Evolutionary conservation across 2,797 vertebrate genomes (phyloP).

Genomic region (Yasuhikotakia modesta): DNA sequence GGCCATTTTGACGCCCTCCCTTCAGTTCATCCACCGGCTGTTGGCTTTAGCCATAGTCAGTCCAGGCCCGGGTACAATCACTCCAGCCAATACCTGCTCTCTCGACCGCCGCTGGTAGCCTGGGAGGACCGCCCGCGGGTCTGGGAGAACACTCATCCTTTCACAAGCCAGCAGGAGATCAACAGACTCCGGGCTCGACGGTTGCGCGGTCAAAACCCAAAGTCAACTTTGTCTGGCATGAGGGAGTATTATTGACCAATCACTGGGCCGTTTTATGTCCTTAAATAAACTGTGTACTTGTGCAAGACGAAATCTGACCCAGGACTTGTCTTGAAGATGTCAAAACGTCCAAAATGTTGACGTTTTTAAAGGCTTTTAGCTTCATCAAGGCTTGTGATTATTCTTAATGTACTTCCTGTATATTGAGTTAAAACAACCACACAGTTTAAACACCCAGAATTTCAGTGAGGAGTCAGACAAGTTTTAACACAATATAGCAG

Average conservation of each 20-base stretch:
- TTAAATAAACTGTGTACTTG: not conserved
- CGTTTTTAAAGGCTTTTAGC: not conserved
- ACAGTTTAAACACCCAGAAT: too few species aligned
- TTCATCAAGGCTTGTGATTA: not conserved
- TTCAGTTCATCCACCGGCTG: constrained; percentile 74
- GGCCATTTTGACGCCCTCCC: constrained; percentile 86
- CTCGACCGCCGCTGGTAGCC: constrained; percentile 75
- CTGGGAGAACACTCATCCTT: constrained; percentile 77
- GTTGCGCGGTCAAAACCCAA: constrained; percentile 33
- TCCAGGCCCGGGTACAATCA: constrained; percentile 69
- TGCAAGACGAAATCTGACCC: not conserved
- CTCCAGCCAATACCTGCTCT: constrained; percentile 73
- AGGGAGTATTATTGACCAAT: constrained; percentile 33
- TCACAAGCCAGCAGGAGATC: constrained; percentile 76
- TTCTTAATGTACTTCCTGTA: not conserved
- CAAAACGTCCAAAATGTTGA: not conserved
- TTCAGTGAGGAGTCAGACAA: too few species aligned
- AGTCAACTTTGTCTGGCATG: constrained; percentile 23
- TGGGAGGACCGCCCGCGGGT: constrained; percentile 61
- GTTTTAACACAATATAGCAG: too few species aligned
- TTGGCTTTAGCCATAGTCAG: constrained; percentile 48
- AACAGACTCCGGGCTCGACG: constrained; percentile 75
- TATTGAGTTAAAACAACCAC: not conserved
- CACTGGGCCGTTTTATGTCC: not conserved
- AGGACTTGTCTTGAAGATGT: not conserved